These are phyloP conservation scores for Catagonus wagneri DNA, from an alignment of 2,113 vertebrate species.

Conservation along the genomic window DNA sequence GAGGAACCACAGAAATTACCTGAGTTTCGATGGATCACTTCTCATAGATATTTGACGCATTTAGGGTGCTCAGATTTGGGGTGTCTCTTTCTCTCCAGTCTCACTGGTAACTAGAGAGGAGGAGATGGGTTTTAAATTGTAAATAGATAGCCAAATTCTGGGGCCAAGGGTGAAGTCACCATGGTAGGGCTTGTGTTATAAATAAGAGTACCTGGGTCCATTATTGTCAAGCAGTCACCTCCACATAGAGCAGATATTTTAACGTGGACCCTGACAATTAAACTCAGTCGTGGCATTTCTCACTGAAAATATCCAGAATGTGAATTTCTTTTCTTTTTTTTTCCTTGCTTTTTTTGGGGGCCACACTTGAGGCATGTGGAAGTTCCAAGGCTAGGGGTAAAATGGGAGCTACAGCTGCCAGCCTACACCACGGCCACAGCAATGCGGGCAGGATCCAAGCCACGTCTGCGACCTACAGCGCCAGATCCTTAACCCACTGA, in stretches of 20 bases:
- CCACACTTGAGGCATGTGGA: no score
- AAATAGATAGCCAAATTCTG: constrained; percentile 21
- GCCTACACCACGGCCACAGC: no score
- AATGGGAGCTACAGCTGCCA: no score
- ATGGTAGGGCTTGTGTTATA: background rate
- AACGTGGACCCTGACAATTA: background rate
- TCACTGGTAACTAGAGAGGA: constrained; percentile 8
- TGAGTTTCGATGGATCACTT: background rate
- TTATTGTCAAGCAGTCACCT: background rate
- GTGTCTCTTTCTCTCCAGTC: background rate
- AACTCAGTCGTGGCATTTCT: constrained; percentile 40
- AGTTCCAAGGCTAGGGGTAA: no score
- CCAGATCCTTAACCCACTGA: no score
- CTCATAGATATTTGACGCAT: background rate
- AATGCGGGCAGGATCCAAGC: no score
- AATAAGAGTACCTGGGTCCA: background rate
- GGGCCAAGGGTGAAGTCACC: background rate
- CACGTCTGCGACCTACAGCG: no score
- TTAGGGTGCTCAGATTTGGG: background rate
- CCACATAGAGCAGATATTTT: background rate
- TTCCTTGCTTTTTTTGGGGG: no score
- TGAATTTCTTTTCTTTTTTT: background rate
- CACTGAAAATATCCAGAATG: background rate
- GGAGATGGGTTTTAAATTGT: constrained; percentile 11
- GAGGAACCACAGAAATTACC: background rate